These are phyloP conservation scores for Andricus quercusramuli DNA, from an alignment of 2,888 invertebrate species.

Conservation along the genomic window DNA sequence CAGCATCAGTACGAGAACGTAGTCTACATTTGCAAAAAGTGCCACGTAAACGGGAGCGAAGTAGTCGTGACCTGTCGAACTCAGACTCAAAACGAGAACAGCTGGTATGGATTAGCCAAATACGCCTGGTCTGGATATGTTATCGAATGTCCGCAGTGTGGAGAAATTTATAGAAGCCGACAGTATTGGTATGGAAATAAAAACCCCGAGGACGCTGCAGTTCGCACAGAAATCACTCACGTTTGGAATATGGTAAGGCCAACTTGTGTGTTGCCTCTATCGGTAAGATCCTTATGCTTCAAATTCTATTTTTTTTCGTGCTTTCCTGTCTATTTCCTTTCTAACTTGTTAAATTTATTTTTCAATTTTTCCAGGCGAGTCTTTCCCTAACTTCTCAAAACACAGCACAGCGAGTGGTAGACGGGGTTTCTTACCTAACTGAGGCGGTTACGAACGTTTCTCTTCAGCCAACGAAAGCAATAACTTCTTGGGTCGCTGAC, in stretches of 20 bases:
- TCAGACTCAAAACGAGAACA: constrained; percentile 77
- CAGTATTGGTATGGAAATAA: constrained; percentile 91
- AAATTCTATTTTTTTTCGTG: background rate
- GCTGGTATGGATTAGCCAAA: constrained; percentile 85
- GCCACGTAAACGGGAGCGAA: constrained; percentile 82
- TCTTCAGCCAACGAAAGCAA: constrained; percentile 85
- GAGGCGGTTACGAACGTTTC: constrained; percentile 84
- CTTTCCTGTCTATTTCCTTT: background rate
- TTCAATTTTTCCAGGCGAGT: constrained; percentile 58
- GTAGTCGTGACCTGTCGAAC: constrained; percentile 81
- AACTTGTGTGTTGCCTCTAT: background rate
- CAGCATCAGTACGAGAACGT: constrained; percentile 88
- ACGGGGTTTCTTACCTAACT: constrained; percentile 83
- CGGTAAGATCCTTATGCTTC: background rate
- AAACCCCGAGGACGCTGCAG: constrained; percentile 85
- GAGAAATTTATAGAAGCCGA: constrained; percentile 86
- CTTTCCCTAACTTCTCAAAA: constrained; percentile 76
- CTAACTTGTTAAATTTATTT: background rate
- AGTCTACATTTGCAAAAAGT: constrained; percentile 84
- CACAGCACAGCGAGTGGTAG: constrained; percentile 84
- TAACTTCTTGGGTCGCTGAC: constrained; percentile 88
- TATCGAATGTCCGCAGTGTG: constrained; percentile 88
- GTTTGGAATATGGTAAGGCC: constrained; percentile 80
- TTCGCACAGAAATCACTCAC: constrained; percentile 81
- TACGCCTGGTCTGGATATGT: constrained; percentile 90